These are phyloP conservation scores for Heliconius cydno DNA, from an alignment of 2,888 invertebrate genomes.

Conservation along the genomic window DNA sequence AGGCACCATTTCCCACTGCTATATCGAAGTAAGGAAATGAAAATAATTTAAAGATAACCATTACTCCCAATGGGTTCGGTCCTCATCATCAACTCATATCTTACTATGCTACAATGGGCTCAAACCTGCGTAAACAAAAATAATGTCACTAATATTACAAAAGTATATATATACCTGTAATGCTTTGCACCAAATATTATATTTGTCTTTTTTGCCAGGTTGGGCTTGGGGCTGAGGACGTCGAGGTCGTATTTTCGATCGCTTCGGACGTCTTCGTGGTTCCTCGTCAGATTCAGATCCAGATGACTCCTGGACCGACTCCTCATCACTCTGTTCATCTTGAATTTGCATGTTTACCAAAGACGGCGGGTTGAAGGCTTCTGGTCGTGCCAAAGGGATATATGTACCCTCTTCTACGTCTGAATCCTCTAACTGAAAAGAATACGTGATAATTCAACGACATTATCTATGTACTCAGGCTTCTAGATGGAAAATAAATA, in stretches of 20 bases:
- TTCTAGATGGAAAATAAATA: not conserved
- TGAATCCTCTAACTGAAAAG: constrained; percentile 75
- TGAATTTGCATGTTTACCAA: constrained; percentile 81
- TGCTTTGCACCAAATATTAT: constrained; percentile 90
- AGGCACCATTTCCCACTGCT: too few species aligned
- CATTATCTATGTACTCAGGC: not conserved
- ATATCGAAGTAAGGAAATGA: too few species aligned
- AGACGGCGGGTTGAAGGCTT: constrained; percentile 78
- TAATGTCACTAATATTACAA: not conserved
- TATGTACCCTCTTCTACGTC: constrained; percentile 82
- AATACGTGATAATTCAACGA: constrained; percentile 19
- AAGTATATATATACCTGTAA: constrained; percentile 68
- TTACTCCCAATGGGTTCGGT: too few species aligned
- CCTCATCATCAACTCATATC: not conserved
- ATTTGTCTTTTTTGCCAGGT: constrained; percentile 85
- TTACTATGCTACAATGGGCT: not conserved
- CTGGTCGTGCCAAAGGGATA: constrained; percentile 83
- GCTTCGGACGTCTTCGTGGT: constrained; percentile 77
- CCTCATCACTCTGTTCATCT: constrained; percentile 84
- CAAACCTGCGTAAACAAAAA: not conserved
- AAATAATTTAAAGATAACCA: too few species aligned
- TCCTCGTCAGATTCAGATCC: constrained; percentile 86
- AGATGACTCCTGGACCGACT: constrained; percentile 76
- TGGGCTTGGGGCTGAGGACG: constrained; percentile 61
- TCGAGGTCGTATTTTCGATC: constrained; percentile 74